Evolutionary conservation across 2,797 vertebrate genomes (phyloP).

Genomic region (Enteromius anoplus): DNA sequence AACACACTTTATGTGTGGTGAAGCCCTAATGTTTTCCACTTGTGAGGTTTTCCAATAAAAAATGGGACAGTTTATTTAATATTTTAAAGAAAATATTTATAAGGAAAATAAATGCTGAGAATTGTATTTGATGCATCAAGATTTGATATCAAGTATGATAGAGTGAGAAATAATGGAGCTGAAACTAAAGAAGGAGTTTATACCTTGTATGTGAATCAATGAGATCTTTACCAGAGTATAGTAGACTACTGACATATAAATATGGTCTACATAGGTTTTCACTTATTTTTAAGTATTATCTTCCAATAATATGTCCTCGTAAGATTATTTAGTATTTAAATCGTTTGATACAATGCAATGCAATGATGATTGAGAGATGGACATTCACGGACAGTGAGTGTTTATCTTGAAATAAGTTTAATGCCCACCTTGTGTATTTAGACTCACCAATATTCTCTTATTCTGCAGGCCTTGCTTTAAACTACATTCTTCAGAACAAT

Average conservation of each 20-base stretch:
- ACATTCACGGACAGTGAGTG: background rate
- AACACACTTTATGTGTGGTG: background rate
- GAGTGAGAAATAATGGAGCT: background rate
- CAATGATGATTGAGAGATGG: background rate
- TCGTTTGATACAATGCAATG: background rate
- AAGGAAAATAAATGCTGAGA: background rate
- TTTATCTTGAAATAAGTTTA: background rate
- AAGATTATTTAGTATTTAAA: background rate
- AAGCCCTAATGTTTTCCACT: background rate
- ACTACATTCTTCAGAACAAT: conserved; percentile 91
- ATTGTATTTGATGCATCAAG: background rate
- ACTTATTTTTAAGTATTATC: background rate
- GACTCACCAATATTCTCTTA: background rate
- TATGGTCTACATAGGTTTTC: background rate
- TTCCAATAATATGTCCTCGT: background rate
- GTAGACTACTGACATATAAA: too few relatives aligned
- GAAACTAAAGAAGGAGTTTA: background rate
- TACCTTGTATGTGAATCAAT: background rate
- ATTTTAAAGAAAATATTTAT: background rate
- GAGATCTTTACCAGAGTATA: background rate
- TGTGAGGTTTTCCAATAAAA: background rate
- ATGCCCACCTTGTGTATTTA: background rate
- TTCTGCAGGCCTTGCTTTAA: conserved; percentile 88
- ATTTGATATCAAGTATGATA: background rate
- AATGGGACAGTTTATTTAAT: background rate